A percentile compares a stretch with the other conserved stretches of the same genome.
These are phyloP conservation scores for Nemopilema nomurai DNA, from an alignment of 30 jellyfish, hydroid and myxozoan genomes.

Conservation along the genomic window DNA sequence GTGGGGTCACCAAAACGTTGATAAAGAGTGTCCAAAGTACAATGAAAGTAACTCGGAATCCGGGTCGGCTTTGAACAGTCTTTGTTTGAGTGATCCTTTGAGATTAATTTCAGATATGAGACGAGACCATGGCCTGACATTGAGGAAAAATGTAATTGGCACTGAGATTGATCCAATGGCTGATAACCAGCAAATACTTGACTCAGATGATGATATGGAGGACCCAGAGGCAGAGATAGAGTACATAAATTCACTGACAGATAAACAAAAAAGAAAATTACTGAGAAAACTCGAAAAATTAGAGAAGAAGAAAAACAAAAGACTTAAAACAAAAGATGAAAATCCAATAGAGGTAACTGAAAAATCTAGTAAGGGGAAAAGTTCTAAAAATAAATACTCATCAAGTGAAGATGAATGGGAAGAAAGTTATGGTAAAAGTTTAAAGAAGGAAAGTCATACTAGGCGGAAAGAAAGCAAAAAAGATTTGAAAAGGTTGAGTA, in stretches of 20 bases:
- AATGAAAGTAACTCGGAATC: conserved; percentile 22
- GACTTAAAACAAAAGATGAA: conserved; percentile 12
- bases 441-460: background rate
- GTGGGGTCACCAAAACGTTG: conserved; percentile 98
- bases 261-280: conserved; percentile 77
- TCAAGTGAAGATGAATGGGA: conserved; percentile 15
- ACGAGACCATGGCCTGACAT: conserved; percentile 85
- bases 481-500: background rate
- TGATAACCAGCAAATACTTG: conserved; percentile 81
- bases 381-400: background rate
- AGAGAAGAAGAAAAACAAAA: conserved; percentile 59
- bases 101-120: conserved; percentile 83
- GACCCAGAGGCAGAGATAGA: conserved; percentile 74
- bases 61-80: conserved; percentile 54
- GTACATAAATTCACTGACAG: conserved; percentile 72
- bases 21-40: conserved; percentile 94
- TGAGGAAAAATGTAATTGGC: conserved; percentile 84
- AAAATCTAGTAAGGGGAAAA: conserved; percentile 30
- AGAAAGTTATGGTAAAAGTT: background rate
- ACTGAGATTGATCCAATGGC: conserved; percentile 97
- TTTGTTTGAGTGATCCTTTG: conserved; percentile 90
- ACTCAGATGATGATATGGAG: conserved; percentile 79
- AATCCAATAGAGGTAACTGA: background rate
- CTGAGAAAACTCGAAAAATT: conserved; percentile 70
- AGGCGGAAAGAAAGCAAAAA: background rate